Percentiles rank a stretch among this genome's conserved stretches.
Evolutionary conservation across 2,113 vertebrate genomes (phyloP).

Genomic region (Nothoprocta perdicaria): DNA sequence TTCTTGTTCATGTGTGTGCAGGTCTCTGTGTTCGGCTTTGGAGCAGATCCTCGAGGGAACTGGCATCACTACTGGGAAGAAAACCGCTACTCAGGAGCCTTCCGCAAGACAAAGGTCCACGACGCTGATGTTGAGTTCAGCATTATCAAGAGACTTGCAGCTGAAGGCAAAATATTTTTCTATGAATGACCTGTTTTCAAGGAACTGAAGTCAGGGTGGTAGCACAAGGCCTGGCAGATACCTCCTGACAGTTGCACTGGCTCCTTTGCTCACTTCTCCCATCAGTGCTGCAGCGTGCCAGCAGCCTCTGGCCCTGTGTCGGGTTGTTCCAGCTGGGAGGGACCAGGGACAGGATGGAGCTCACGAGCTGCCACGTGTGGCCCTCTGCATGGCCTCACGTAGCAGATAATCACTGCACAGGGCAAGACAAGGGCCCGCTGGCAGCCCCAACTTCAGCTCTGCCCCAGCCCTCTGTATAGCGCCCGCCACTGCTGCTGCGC

Average conservation of each 20-base stretch:
- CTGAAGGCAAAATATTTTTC: conserved; percentile 79
- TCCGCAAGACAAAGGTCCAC: conserved; percentile 81
- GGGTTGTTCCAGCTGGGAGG: background rate
- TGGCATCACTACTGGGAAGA: conserved; percentile 89
- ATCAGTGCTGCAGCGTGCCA: fast-evolving
- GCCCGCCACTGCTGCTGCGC: too few relatives aligned
- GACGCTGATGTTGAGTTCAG: conserved; percentile 73
- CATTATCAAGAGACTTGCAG: conserved; percentile 72
- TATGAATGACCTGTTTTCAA: conserved; percentile 24
- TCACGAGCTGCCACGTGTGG: fast-evolving
- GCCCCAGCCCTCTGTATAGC: background rate
- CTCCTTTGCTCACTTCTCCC: background rate
- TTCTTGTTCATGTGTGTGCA: background rate
- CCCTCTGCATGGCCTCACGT: background rate
- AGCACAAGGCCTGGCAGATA: background rate
- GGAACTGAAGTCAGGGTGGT: background rate
- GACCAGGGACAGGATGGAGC: background rate
- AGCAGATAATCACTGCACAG: too few relatives aligned
- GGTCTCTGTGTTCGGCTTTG: conserved; percentile 85
- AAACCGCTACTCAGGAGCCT: conserved; percentile 77
- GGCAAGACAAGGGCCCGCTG: too few relatives aligned
- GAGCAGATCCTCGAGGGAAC: conserved; percentile 80
- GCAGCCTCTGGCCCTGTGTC: too few relatives aligned
- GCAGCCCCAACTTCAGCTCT: background rate
- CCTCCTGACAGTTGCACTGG: background rate